Conservation (phyloP, 1,140 invertebrate genomes). For the Eubasilissa regina region DNA sequence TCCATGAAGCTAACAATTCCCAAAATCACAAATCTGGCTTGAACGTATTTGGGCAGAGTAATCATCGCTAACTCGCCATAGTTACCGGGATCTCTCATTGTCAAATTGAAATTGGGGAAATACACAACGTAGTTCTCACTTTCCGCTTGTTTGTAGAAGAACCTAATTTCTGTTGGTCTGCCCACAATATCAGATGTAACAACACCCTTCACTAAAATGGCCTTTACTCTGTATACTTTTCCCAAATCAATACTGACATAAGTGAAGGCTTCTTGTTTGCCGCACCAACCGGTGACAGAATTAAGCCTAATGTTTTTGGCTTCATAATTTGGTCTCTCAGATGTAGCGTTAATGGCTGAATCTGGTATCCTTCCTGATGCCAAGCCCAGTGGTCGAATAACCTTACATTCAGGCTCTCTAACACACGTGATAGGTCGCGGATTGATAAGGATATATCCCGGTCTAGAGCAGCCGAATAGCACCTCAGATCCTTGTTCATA, state of each 20-base stretch:
- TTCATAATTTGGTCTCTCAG: constrained; percentile 93
- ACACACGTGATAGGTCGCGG: constrained; percentile 92
- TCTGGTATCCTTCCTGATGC: constrained; percentile 94
- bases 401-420: constrained; percentile 93
- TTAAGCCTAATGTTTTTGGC: constrained; percentile 91
- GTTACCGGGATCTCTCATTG: constrained; percentile 93
- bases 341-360: constrained; percentile 96
- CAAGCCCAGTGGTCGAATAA: constrained; percentile 92
- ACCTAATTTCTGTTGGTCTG: constrained; percentile 93
- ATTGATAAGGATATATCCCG: constrained; percentile 95
- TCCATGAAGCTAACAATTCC: constrained; percentile 97
- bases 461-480: constrained; percentile 89
- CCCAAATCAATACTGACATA: constrained; percentile 96
- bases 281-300: constrained; percentile 96
- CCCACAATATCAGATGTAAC: constrained; percentile 96
- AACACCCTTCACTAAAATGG: constrained; percentile 93
- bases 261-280: constrained; percentile 94
- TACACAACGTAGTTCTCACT: constrained; percentile 96
- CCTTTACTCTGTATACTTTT: constrained; percentile 91
- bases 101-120: constrained; percentile 95
- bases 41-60: constrained; percentile 92
- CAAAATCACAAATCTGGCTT: constrained; percentile 93
- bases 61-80: constrained; percentile 97
- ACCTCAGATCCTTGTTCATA: constrained; percentile 96
- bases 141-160: constrained; percentile 97